Conservation (phyloP, 53 echinoderm and acorn worm species). For the Henricia sp. region DNA sequence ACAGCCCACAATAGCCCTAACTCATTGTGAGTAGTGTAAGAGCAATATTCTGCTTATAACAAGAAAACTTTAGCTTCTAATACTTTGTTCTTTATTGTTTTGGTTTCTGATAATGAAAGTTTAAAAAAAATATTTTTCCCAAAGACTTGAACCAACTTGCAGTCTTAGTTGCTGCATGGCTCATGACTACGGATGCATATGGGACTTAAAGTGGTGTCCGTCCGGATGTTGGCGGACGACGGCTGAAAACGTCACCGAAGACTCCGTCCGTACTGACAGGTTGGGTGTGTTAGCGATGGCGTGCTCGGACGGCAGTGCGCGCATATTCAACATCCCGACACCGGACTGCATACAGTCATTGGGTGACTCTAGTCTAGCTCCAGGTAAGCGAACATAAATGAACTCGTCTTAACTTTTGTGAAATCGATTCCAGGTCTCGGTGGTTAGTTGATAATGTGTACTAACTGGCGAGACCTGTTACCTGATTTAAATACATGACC, state of each 20-base stretch:
- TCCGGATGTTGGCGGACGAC: slow-evolving; percentile 65
- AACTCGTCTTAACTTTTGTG: no score
- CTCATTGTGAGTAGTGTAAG: no score
- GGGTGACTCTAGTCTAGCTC: neutral
- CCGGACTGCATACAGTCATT: slow-evolving; percentile 8
- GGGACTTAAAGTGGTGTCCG: slow-evolving; percentile 79
- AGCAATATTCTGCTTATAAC: no score
- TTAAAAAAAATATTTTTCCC: no score
- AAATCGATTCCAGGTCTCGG: no score
- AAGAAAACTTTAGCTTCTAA: no score
- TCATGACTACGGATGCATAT: slow-evolving; percentile 66
- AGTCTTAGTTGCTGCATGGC: slow-evolving; percentile 38
- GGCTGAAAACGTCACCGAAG: neutral
- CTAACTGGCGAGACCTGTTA: no score
- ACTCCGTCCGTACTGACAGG: slow-evolving; percentile 7
- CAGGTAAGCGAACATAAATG: slow-evolving; percentile 56
- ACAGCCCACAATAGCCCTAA: no score
- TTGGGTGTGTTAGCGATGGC: slow-evolving; percentile 67
- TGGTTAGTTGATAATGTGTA: no score
- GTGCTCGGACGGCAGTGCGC: slow-evolving; percentile 64
- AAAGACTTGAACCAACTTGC: slow-evolving; percentile 6
- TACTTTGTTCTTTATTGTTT: neutral
- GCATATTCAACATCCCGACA: slow-evolving; percentile 41
- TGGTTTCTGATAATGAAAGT: no score
- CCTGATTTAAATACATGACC: no score